Evolutionary conservation across 2,888 invertebrate species (phyloP).

Genomic region (Dasysyrphus tricinctus): DNA sequence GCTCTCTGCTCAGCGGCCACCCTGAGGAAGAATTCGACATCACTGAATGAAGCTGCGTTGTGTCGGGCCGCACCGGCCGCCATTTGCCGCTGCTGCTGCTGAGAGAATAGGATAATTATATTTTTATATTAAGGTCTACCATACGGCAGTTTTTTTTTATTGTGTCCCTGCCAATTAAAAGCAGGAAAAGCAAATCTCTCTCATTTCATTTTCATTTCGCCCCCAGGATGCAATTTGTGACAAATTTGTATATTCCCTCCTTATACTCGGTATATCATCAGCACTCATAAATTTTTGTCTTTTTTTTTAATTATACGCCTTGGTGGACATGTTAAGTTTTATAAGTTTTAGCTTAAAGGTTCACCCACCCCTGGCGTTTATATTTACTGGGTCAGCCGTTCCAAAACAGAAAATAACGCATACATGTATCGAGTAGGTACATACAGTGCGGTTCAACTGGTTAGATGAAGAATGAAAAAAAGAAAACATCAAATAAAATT

Average conservation of each 20-base stretch:
- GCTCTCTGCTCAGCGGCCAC: conserved; percentile 4
- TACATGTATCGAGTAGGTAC: background rate
- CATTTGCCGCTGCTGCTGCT: background rate
- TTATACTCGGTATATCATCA: conserved; percentile 13
- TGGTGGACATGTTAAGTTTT: conserved; percentile 40
- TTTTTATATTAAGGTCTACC: conserved; percentile 60
- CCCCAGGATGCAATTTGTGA: conserved; percentile 72
- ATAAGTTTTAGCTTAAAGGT: conserved; percentile 48
- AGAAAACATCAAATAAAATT: no score
- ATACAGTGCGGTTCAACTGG: conserved; percentile 6
- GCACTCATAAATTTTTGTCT: conserved; percentile 50
- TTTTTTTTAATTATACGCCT: conserved; percentile 62
- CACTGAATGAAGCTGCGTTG: background rate
- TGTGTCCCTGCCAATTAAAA: conserved; percentile 61
- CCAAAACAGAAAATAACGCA: conserved; percentile 11
- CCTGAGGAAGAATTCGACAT: conserved; percentile 35
- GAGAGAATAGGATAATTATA: conserved; percentile 55
- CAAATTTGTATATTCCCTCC: conserved; percentile 36
- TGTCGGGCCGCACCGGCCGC: background rate
- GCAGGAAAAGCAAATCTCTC: conserved; percentile 30
- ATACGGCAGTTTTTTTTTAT: conserved; percentile 35
- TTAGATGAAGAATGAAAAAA: background rate
- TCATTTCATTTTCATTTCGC: conserved; percentile 46
- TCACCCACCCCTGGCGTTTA: conserved; percentile 48
- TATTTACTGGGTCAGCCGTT: conserved; percentile 65